Conservation (phyloP, 2,888 invertebrate genomes). For the Rhamnusium bicolor region DNA sequence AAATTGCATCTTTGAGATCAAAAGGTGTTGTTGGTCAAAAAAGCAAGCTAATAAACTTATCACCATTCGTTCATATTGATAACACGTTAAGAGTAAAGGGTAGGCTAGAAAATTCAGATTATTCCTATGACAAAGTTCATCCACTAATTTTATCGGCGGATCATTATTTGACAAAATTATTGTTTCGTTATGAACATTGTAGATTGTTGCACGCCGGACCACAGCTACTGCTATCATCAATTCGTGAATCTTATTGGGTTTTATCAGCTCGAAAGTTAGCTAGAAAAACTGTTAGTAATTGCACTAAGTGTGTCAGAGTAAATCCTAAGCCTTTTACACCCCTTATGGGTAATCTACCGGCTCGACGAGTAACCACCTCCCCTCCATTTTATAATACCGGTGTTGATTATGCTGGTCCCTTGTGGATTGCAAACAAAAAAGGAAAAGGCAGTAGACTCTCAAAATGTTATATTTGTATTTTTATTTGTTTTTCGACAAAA, state of each 20-base stretch:
- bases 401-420: background rate
- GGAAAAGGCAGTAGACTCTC: no score
- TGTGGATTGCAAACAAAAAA: no score
- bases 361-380: background rate
- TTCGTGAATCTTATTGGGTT: constrained; percentile 1
- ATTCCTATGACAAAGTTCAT: background rate
- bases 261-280: background rate
- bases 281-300: background rate
- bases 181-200: background rate
- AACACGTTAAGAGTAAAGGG: background rate
- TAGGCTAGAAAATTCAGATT: background rate
- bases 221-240: background rate
- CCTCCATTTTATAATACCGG: background rate
- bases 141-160: no score
- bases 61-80: no score
- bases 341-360: background rate
- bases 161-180: no score
- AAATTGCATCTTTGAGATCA: no score
- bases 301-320: background rate
- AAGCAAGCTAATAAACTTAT: no score
- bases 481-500: no score
- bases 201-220: background rate
- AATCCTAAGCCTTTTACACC: no score
- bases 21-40: no score
- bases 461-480: background rate